Percentiles rank a stretch among this genome's conserved stretches.
Evolutionary conservation across 2,888 invertebrate genomes (phyloP).

Genomic region (Tillus elongatus): DNA sequence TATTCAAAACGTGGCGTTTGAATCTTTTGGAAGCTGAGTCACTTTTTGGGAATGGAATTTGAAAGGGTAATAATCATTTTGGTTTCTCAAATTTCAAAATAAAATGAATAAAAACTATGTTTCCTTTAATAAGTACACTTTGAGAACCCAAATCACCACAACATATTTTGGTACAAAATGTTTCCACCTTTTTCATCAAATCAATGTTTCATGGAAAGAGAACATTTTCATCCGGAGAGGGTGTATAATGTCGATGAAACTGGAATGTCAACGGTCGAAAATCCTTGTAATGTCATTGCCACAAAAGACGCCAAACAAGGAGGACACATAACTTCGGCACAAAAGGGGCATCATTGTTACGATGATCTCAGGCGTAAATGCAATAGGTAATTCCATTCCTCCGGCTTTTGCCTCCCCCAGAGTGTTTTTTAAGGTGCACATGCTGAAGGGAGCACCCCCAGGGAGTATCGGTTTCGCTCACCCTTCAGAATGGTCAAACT

Average conservation of each 20-base stretch:
- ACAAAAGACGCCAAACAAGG: conserved; percentile 7
- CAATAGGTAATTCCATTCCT: conserved; percentile 11
- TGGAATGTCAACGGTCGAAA: background rate
- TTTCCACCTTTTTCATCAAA: background rate
- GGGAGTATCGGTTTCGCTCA: conserved; percentile 8
- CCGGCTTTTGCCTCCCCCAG: conserved; percentile 11
- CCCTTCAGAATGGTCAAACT: conserved; percentile 9
- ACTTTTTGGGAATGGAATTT: no score
- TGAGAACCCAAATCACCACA: no score
- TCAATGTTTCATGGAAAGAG: background rate
- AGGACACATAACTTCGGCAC: conserved; percentile 1
- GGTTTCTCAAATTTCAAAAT: no score
- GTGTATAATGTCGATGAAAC: background rate
- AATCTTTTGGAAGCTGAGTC: no score
- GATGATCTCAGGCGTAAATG: conserved; percentile 6
- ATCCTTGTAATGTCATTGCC: background rate
- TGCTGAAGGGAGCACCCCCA: conserved; percentile 7
- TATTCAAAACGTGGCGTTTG: no score
- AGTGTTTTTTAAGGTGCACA: conserved; percentile 8
- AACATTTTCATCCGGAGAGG: background rate
- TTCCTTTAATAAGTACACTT: no score
- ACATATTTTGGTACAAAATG: no score
- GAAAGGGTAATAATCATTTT: no score
- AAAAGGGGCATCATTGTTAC: conserved; percentile 7
- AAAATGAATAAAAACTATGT: no score